Evolutionary conservation across 2,797 vertebrate species (phyloP), one percentile per base, ranked within the genome.

Genomic region (Bufotes viridis): DNA sequence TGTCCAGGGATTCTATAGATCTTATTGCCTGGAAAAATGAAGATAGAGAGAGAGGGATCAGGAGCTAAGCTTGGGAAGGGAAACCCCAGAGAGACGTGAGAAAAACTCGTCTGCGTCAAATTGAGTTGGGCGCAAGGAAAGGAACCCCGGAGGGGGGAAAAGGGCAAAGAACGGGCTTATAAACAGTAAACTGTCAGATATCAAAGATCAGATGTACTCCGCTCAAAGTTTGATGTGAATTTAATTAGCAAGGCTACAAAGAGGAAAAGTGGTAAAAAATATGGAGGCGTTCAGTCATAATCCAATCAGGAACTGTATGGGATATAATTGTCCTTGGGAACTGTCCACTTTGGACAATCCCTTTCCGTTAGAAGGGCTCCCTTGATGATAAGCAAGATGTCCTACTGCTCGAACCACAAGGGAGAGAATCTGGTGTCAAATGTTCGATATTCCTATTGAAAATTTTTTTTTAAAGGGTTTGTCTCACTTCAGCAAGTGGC

Each of bases 1-100:
- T n/a, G 65, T 81, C 87, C 63, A 34, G 81, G 29, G 87, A 84
- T 51, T 76, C 49, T 2, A 82, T 57, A 51, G 82, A 88, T 79
- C 76, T 83, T 69, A 58, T 84, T 84, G 86, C 67, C 70, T 42
- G 57, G 69, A 49, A 87, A 87, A 87, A 87, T 87, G 79, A 87
- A 87, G 86, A 74, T 65, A 63, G 34, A 78, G 42, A 65, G 57
- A 13, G 14, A 17, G 63, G 76, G 70, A 82, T 87, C 80, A 76
- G 6, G 29, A n/a, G 69, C 80, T 67, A 67, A 83, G 61, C 57
- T 63, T 70, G 69, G 72, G 80, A 75, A 58, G 70, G 53, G 42
- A 82, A 78, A 49, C 86, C 79, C 86, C n/a, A 34, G 86, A 82
- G 86, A 87, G 51, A 63, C 69, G 55, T 82, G 86, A 55, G 79